Conservation (phyloP, 2,888 invertebrate species). For the Lucinisca nassula region DNA sequence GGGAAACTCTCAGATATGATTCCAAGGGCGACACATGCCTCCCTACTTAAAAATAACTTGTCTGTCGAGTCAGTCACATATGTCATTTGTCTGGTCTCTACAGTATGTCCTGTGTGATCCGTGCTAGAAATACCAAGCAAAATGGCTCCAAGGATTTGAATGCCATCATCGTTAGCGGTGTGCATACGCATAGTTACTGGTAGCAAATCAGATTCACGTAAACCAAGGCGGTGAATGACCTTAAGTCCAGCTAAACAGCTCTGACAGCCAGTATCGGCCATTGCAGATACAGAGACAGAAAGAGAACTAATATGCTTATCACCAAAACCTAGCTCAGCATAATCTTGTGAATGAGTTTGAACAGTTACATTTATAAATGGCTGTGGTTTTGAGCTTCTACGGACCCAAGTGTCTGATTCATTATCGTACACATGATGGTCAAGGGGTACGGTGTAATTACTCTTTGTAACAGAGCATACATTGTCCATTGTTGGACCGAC, state of each 20-base stretch:
- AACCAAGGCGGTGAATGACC: constrained; percentile 63
- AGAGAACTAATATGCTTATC: neutral
- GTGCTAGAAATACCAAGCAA: constrained; percentile 69
- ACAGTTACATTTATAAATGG: constrained; percentile 44
- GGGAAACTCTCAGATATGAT: constrained; percentile 71
- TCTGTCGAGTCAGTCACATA: constrained; percentile 76
- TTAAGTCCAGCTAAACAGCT: constrained; percentile 74
- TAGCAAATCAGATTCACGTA: constrained; percentile 67
- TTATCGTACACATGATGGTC: constrained; percentile 70
- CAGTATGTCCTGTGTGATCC: neutral
- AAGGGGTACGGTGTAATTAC: neutral
- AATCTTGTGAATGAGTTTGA: constrained; percentile 46
- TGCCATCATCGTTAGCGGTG: constrained; percentile 74
- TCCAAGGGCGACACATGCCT: constrained; percentile 74
- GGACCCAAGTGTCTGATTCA: constrained; percentile 50
- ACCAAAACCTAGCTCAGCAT: constrained; percentile 51
- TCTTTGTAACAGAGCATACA: neutral
- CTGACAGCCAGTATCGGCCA: constrained; percentile 75
- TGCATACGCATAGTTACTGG: constrained; percentile 78
- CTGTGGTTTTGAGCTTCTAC: constrained; percentile 53
- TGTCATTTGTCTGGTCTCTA: constrained; percentile 73
- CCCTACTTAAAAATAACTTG: constrained; percentile 73
- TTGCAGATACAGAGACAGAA: constrained; percentile 34
- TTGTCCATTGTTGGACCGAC: constrained; percentile 7
- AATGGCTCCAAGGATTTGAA: constrained; percentile 75